A percentile compares a stretch with the other conserved stretches of the same genome.
Evolutionary conservation across 2,797 vertebrate genomes (phyloP).

Genomic region (Epinephelus awoara): DNA sequence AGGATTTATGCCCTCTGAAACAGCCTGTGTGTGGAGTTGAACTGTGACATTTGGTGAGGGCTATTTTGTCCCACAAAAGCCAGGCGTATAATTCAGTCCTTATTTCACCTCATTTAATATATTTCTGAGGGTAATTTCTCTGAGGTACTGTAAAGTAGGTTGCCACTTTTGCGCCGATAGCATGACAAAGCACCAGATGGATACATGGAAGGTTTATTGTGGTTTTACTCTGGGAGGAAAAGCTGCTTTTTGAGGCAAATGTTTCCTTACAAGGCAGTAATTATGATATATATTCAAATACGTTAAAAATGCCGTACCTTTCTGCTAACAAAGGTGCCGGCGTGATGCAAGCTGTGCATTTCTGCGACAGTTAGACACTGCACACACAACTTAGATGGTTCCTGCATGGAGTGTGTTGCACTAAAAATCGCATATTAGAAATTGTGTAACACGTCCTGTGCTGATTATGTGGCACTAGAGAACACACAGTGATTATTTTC

Average conservation of each 20-base stretch:
- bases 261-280: not conserved
- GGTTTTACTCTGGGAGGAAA: constrained; percentile 7
- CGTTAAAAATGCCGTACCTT: too few relatives aligned
- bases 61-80: constrained; percentile 33
- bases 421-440: too few relatives aligned
- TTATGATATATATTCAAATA: too few relatives aligned
- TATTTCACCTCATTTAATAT: constrained; percentile 36
- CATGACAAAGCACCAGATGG: constrained; percentile 31
- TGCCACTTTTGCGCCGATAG: constrained; percentile 13
- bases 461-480: too few relatives aligned
- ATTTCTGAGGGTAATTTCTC: constrained; percentile 21
- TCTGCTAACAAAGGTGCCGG: too few relatives aligned
- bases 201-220: constrained; percentile 1
- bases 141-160: constrained; percentile 18
- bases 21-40: constrained; percentile 32
- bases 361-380: too few relatives aligned
- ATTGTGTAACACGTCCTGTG: too few relatives aligned
- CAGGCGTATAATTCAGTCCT: constrained; percentile 7
- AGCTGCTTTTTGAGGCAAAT: not conserved
- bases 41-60: constrained; percentile 59
- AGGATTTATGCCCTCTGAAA: constrained; percentile 51
- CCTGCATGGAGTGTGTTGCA: too few relatives aligned
- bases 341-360: too few relatives aligned
- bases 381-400: too few relatives aligned
- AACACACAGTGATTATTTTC: too few relatives aligned